Conservation (phyloP, 2,113 vertebrate species). For the Galemys pyrenaicus region DNA sequence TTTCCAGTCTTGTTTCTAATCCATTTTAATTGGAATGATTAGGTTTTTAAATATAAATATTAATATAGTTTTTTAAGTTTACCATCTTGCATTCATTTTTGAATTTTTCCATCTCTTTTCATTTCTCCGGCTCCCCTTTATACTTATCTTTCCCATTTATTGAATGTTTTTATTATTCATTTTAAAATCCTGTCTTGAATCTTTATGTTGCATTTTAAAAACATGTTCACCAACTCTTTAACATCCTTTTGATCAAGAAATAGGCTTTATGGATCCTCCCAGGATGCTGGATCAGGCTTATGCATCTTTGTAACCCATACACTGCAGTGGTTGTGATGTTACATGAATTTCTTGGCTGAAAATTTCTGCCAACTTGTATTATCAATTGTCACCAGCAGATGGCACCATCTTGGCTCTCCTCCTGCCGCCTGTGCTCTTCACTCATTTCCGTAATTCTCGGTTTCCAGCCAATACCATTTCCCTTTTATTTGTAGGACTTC, state of each 20-base stretch:
- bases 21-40: not conserved
- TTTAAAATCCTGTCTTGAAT: not conserved
- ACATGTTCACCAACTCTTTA: not conserved
- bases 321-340: not conserved
- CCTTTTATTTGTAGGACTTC: not conserved
- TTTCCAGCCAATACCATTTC: not conserved
- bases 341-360: not conserved
- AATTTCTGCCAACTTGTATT: not conserved
- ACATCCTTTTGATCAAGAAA: not conserved
- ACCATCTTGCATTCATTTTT: not conserved
- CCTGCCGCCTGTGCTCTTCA: not conserved
- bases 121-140: not conserved
- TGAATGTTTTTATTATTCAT: not conserved
- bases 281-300: not conserved
- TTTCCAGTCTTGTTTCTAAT: not conserved
- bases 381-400: not conserved
- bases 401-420: not conserved
- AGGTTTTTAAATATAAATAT: not conserved
- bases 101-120: not conserved
- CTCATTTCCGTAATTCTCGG: not conserved
- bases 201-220: constrained; percentile 25
- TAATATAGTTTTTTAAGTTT: constrained; percentile 4
- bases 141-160: not conserved
- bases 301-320: not conserved
- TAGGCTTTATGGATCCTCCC: not conserved